Conservation (phyloP, 2,113 vertebrate species). For the Syngnathus floridae region DNA sequence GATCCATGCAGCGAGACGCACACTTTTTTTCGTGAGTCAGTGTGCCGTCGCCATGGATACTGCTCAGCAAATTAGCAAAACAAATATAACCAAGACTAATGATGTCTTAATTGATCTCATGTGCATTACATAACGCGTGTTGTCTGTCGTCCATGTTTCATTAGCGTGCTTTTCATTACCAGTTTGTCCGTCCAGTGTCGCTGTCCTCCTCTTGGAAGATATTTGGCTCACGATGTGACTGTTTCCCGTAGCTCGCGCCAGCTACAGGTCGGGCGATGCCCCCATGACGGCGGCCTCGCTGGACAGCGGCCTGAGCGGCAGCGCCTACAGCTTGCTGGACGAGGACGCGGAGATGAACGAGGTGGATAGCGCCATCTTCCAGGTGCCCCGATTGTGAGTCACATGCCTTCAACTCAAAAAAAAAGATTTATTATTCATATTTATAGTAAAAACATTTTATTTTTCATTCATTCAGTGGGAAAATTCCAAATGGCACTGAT, state of each 20-base stretch:
- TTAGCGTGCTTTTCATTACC: conserved; percentile 39
- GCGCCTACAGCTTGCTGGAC: conserved; percentile 87
- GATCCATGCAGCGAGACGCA: conserved; percentile 46
- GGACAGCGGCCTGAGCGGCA: conserved; percentile 86
- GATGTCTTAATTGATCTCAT: conserved; percentile 19
- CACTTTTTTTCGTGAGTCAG: conserved; percentile 43
- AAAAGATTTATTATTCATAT: not conserved
- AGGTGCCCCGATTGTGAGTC: conserved; percentile 92
- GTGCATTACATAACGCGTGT: not conserved
- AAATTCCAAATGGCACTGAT: conserved; percentile 83
- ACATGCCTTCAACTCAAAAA: not conserved
- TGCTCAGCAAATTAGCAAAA: not conserved
- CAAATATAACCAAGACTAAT: conserved; percentile 37
- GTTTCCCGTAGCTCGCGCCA: conserved; percentile 77
- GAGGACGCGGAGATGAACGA: conserved; percentile 81
- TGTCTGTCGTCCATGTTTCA: conserved; percentile 1
- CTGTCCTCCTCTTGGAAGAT: not conserved
- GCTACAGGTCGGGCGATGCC: conserved; percentile 80
- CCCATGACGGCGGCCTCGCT: conserved; percentile 87
- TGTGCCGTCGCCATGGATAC: conserved; percentile 34
- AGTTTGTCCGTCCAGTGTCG: not conserved
- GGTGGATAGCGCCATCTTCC: conserved; percentile 87
- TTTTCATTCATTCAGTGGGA: conserved; percentile 73
- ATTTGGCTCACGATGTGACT: conserved; percentile 23
- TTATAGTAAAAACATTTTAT: not conserved